Base-by-base conservation (phyloP, 1,140 invertebrate species). In the Teleopsis dalmanni region DNA sequence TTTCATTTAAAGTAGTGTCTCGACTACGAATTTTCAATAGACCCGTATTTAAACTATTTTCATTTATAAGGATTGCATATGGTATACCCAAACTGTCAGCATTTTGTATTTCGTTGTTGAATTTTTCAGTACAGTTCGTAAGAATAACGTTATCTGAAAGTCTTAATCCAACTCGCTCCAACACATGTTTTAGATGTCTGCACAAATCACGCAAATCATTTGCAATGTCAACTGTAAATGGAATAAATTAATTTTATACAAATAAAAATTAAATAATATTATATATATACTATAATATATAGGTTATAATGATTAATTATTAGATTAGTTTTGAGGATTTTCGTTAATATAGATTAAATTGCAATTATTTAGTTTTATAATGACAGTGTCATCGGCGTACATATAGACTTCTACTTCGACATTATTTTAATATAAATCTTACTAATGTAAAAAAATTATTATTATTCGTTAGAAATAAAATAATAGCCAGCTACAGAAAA, bases 21-120 rank as follows among this genome's bases (percentile, higher is more conserved):
- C 87, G 76, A 60, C 76, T 85, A 27, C 82, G 73, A 49, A 92
- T 65, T 54, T 76, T 70, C 48, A 84, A 69, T 50, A 90, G 77
- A n/a, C 88, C 88, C 72, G 77, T 81, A 54, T 77, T 76, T 3
- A 90, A 70, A 45, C 83, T 83, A 29, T 71, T 73, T 44, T 79
- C 76, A 63, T 80, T 75, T 11, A 88, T 62, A 4, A 82, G 71
- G 31, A 86, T 68, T 47, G 79, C 78, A 57, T 83, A 88, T n/a
- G 84, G 81, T 8, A 88, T 71, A 6, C 81, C 81, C 47, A 81
- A 59, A 33, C 72, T 65, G 42, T 81, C 72, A 23, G 60, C 61
- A 19, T 65, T 54, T 26, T 25, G 55, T 54, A 59, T 61, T 61
- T 63, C 5, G 47, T 57, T 16, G 57, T 53, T 45, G 25, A 62